These are phyloP conservation scores for Clarias fuscus DNA, from an alignment of 2,797 vertebrate genomes.

Conservation along the genomic window DNA sequence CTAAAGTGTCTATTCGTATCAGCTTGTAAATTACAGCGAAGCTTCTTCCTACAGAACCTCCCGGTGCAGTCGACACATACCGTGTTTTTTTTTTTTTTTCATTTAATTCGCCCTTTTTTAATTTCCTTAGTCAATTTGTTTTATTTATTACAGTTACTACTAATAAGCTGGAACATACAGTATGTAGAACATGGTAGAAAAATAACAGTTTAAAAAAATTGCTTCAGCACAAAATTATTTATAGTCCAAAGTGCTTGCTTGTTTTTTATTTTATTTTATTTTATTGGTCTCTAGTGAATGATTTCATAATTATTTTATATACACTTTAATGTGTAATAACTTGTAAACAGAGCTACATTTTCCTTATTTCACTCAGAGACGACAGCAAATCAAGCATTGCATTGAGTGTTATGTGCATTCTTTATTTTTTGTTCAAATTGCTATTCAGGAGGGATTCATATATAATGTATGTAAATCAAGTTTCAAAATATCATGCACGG, in stretches of 20 bases:
- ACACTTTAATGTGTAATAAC: background rate
- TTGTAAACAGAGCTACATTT: background rate
- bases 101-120: background rate
- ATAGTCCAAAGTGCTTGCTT: background rate
- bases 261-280: too few species aligned
- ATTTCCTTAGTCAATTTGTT: background rate
- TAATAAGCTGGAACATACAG: background rate
- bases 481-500: background rate
- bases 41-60: constrained; percentile 38
- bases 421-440: background rate
- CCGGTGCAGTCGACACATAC: background rate
- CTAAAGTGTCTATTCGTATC: constrained; percentile 63
- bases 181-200: background rate
- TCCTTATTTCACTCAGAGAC: background rate
- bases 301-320: background rate
- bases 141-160: background rate
- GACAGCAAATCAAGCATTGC: background rate
- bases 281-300: background rate
- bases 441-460: background rate
- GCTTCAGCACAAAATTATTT: background rate
- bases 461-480: background rate
- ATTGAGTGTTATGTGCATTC: background rate
- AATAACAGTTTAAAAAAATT: background rate
- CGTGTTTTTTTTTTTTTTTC: too few species aligned
- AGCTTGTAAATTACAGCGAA: constrained; percentile 58